Conservation (phyloP, 2,113 vertebrate genomes). For the Orthochromis malagaraziensis region DNA sequence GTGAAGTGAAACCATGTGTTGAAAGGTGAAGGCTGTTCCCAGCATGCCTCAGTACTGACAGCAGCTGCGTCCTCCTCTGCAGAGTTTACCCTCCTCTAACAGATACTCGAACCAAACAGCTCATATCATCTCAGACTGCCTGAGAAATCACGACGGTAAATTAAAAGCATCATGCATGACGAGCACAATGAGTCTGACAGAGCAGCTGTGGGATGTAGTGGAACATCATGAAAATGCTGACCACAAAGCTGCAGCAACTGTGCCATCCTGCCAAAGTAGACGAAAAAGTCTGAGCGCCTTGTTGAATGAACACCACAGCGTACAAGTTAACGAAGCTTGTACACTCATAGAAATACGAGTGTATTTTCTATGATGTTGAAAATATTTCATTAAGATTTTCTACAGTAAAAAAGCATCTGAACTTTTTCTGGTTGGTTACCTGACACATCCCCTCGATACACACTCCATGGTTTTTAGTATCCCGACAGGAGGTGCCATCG, state of each 20-base stretch:
- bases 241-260: neutral
- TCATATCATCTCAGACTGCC: neutral
- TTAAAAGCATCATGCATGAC: neutral
- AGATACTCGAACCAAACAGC: neutral
- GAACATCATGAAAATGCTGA: accelerated
- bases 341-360: neutral
- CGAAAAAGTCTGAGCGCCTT: neutral
- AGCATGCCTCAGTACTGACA: neutral
- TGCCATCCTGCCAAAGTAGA: neutral
- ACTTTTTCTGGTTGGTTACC: conserved; percentile 56
- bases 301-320: neutral
- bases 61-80: neutral
- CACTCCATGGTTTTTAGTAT: conserved; percentile 79
- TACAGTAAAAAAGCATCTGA: neutral
- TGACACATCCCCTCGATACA: conserved; percentile 86
- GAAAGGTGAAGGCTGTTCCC: neutral
- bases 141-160: neutral
- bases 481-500: conserved; percentile 84
- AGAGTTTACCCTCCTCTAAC: neutral
- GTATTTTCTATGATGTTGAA: neutral
- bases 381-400: neutral
- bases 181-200: neutral
- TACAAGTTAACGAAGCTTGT: neutral
- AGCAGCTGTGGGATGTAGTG: neutral
- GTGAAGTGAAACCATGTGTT: neutral